Percentiles rank a stretch among this genome's conserved stretches.
Conservation (phyloP, 2,888 invertebrate species). For the Troides aeacus region DNA sequence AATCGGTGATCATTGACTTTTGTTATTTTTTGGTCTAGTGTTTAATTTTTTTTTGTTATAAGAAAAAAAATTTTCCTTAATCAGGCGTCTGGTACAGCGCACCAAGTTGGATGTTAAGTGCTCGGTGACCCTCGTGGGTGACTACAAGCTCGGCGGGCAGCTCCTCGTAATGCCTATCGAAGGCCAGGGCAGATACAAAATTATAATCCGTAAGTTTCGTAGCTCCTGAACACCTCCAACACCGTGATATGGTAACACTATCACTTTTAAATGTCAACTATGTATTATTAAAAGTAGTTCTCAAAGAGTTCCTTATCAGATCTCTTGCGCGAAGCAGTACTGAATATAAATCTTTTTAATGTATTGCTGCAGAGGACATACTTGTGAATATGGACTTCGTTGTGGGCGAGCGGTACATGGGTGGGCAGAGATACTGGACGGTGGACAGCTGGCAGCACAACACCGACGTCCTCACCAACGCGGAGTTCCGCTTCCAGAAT, state of each 20-base stretch:
- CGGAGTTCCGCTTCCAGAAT: constrained; percentile 60
- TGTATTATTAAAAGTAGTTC: too few relatives aligned
- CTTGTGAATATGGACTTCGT: constrained; percentile 55
- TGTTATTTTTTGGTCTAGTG: too few relatives aligned
- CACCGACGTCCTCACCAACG: constrained; percentile 52
- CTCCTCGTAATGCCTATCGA: constrained; percentile 61
- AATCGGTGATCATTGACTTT: background rate
- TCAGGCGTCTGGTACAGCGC: constrained; percentile 45
- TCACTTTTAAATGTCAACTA: too few relatives aligned
- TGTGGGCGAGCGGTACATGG: constrained; percentile 38
- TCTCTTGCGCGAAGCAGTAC: too few relatives aligned
- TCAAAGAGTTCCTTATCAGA: too few relatives aligned
- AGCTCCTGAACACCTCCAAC: too few relatives aligned
- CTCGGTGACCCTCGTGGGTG: constrained; percentile 56
- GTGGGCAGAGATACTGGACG: constrained; percentile 54
- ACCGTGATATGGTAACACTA: too few relatives aligned
- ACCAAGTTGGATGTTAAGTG: constrained; percentile 57
- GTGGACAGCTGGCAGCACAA: constrained; percentile 51
- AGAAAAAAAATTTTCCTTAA: background rate
- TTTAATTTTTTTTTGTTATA: too few relatives aligned
- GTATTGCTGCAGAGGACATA: constrained; percentile 53
- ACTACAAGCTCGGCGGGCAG: constrained; percentile 61
- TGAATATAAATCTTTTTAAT: too few relatives aligned
- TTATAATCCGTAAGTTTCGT: constrained; percentile 5
- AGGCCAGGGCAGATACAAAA: constrained; percentile 50